These are phyloP conservation scores for Aphaenogaster floridana DNA, from an alignment of 1,140 invertebrate genomes.

Conservation along the genomic window DNA sequence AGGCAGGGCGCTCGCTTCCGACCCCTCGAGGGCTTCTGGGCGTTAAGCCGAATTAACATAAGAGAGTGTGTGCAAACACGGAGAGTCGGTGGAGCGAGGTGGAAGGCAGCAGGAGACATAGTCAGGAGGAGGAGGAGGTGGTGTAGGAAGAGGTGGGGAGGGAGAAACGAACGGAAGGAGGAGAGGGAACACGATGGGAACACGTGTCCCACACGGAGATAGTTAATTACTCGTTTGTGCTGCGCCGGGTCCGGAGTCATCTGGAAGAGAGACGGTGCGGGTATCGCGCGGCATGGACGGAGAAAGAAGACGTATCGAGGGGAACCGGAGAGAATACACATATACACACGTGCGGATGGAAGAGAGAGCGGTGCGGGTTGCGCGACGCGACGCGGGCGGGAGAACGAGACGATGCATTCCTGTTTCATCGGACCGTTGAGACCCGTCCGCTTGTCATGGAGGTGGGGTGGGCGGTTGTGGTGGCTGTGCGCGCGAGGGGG, in stretches of 20 bases:
- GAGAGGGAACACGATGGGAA: constrained; percentile 76
- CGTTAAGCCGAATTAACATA: constrained; percentile 87
- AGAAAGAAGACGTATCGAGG: constrained; percentile 53
- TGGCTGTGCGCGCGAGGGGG: constrained; percentile 56
- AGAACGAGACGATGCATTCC: constrained; percentile 72
- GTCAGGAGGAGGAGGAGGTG: neutral
- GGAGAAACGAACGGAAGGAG: constrained; percentile 40
- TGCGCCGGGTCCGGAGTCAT: constrained; percentile 62
- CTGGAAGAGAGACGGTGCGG: constrained; percentile 47
- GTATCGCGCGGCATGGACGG: constrained; percentile 26
- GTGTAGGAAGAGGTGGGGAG: constrained; percentile 39
- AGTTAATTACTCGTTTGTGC: constrained; percentile 87
- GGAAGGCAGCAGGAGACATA: constrained; percentile 20
- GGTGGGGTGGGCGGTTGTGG: constrained; percentile 60
- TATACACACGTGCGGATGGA: neutral
- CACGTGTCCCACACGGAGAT: constrained; percentile 84
- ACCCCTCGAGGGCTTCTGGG: constrained; percentile 78
- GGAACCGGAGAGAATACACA: constrained; percentile 28
- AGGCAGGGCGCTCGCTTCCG: constrained; percentile 60
- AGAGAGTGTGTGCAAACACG: constrained; percentile 86
- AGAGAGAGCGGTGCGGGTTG: constrained; percentile 37
- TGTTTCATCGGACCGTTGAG: constrained; percentile 77
- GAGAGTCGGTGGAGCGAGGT: constrained; percentile 59
- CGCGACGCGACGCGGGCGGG: constrained; percentile 57
- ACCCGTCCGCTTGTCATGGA: constrained; percentile 62